Conservation (phyloP, 2,113 vertebrate species). For the Chitala chitala region DNA sequence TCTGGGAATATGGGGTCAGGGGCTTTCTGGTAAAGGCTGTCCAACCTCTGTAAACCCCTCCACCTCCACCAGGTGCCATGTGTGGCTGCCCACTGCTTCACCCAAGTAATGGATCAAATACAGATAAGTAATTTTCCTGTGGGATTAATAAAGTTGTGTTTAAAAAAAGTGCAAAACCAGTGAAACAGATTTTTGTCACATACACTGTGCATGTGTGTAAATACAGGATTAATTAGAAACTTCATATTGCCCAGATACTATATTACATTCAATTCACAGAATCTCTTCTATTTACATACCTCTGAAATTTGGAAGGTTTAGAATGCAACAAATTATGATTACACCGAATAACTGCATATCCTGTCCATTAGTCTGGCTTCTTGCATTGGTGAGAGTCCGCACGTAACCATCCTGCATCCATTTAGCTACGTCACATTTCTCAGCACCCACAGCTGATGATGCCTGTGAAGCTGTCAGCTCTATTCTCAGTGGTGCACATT, state of each 20-base stretch:
- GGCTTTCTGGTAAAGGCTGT: too few species aligned
- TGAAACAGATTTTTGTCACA: background rate
- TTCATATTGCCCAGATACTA: too few species aligned
- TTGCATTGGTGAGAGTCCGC: background rate
- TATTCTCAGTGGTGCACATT: background rate
- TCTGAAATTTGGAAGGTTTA: background rate
- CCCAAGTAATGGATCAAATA: too few species aligned
- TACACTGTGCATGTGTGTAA: background rate
- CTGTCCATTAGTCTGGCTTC: background rate
- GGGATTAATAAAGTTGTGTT: too few species aligned
- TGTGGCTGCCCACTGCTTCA: too few species aligned
- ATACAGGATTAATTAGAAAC: background rate
- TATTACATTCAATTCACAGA: too few species aligned
- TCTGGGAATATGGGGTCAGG: too few species aligned
- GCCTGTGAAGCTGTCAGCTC: background rate
- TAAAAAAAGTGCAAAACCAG: too few species aligned
- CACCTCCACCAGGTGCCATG: too few species aligned
- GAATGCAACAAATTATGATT: background rate
- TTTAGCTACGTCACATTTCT: background rate
- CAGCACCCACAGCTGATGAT: background rate
- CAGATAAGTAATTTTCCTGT: too few species aligned
- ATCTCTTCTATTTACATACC: background rate
- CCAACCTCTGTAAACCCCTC: too few species aligned
- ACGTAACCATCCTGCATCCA: background rate
- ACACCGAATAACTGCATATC: background rate